Percentiles rank a stretch among this genome's conserved stretches.
These are phyloP conservation scores for Morbakka virulenta DNA, from an alignment of 30 jellyfish, hydroid and myxozoan genomes.

Conservation along the genomic window DNA sequence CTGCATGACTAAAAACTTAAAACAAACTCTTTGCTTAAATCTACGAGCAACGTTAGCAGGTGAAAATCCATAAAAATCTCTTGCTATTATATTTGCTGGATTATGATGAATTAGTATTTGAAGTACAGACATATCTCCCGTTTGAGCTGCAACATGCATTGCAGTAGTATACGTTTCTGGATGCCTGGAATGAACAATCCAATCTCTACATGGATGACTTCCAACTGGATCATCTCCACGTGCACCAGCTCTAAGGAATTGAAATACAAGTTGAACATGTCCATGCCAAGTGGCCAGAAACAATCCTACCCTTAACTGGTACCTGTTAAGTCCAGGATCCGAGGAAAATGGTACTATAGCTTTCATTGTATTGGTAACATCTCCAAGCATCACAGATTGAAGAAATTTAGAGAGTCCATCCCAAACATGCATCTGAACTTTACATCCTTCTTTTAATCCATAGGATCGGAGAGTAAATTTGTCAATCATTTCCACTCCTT, in stretches of 20 bases:
- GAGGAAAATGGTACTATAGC: constrained; percentile 30
- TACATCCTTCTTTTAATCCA: constrained; percentile 52
- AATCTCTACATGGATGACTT: constrained; percentile 59
- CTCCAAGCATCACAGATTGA: constrained; percentile 56
- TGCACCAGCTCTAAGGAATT: constrained; percentile 56
- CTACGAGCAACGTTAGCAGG: constrained; percentile 63
- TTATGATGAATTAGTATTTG: constrained; percentile 61
- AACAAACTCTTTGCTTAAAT: constrained; percentile 50
- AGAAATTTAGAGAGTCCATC: constrained; percentile 60
- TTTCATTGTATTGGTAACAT: constrained; percentile 70
- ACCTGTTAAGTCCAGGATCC: constrained; percentile 55
- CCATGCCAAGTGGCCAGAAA: constrained; percentile 67
- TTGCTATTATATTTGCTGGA: constrained; percentile 48
- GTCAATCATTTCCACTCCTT: constrained; percentile 56
- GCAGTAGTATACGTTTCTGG: constrained; percentile 54
- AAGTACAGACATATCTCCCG: constrained; percentile 45
- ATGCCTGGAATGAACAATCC: constrained; percentile 41
- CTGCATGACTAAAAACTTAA: constrained; percentile 43
- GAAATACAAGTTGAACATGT: constrained; percentile 51
- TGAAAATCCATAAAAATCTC: constrained; percentile 51
- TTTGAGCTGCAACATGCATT: constrained; percentile 67
- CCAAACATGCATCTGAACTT: constrained; percentile 60
- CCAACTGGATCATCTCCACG: constrained; percentile 75
- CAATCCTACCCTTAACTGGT: constrained; percentile 69
- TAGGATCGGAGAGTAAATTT: constrained; percentile 38